Evolutionary conservation across 2,113 vertebrate species (phyloP).

Genomic region (Myodes glareolus): DNA sequence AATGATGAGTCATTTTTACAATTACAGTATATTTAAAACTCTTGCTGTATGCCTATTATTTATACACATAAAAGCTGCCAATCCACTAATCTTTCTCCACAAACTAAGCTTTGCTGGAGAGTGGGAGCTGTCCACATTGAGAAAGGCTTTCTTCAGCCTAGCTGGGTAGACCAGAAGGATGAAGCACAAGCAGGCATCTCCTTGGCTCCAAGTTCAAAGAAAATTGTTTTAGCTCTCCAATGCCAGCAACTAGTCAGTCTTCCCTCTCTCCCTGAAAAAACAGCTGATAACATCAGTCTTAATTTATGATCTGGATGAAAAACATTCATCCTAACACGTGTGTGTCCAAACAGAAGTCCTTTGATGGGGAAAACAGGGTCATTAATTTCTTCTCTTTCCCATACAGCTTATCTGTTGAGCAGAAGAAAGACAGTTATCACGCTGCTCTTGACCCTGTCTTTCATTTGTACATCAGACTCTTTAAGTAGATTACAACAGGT

Average conservation of each 20-base stretch:
- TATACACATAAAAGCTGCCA: neutral
- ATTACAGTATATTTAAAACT: neutral
- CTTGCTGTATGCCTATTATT: neutral
- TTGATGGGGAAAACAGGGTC: neutral
- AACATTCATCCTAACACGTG: neutral
- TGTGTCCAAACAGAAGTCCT: neutral
- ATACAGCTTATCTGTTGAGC: neutral
- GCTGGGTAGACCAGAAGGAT: accelerated
- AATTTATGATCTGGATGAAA: neutral
- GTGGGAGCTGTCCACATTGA: neutral
- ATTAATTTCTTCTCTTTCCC: neutral
- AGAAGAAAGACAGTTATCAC: neutral
- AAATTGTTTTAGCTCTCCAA: neutral
- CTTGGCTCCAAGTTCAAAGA: neutral
- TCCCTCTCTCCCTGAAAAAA: neutral
- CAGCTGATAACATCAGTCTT: neutral
- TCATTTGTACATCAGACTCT: neutral
- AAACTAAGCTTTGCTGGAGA: neutral
- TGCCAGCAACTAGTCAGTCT: neutral
- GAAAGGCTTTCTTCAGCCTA: neutral
- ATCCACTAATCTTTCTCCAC: neutral
- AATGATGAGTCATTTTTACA: neutral
- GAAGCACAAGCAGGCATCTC: neutral
- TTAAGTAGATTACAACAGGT: neutral
- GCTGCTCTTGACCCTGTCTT: neutral